Base-by-base conservation (phyloP, 2,797 vertebrate genomes). In the Cossypha caffra region DNA sequence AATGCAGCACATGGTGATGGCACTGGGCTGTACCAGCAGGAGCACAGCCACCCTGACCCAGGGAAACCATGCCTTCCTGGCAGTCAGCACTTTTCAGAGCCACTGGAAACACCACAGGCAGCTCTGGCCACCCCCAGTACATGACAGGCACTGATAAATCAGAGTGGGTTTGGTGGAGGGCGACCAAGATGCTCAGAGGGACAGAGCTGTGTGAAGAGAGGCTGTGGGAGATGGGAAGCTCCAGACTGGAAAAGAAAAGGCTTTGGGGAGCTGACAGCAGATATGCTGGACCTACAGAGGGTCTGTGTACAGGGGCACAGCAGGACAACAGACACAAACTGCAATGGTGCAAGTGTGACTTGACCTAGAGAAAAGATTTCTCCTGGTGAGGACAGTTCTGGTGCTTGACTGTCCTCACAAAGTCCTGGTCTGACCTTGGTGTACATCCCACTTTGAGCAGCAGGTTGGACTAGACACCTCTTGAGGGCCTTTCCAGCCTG, bases 1-100 rank as follows among this genome's bases (percentile, higher is more conserved):
- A 31, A 45, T 0, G 3, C 19, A 43, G 15, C 13, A 8, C 38
- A 5, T 0, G 8, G 61, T 19, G 43, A 63, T 1, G 52, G 63
- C 64, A 33, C 0, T 1, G 29, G 29, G 63, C 75, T 75, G n/a
- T 2, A 17, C 1, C 42, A 33, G 57, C 45, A 67, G 68, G 18
- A 88, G 76, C 75, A 35, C 1, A 3, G 37, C 11, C 68, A 21
- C 18, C 11, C 20, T 14, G 43, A 31, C 0, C 40, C 15, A 24
- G 67, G 35, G 50, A 48, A 47, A 29, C 1, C 1, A 47, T 1
- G 2, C 0, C 6, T 45, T 35, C 88, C 28, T 7, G 28, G 55
- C 31, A 51, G 58, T 13, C 10, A 0, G 58, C n/a, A 38, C 67
- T 59, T 47, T 38, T 12, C 55, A 68, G 51, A 69, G 24, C 45